Conservation (phyloP, 1,140 invertebrate species). For the Achatina immaculata region DNA sequence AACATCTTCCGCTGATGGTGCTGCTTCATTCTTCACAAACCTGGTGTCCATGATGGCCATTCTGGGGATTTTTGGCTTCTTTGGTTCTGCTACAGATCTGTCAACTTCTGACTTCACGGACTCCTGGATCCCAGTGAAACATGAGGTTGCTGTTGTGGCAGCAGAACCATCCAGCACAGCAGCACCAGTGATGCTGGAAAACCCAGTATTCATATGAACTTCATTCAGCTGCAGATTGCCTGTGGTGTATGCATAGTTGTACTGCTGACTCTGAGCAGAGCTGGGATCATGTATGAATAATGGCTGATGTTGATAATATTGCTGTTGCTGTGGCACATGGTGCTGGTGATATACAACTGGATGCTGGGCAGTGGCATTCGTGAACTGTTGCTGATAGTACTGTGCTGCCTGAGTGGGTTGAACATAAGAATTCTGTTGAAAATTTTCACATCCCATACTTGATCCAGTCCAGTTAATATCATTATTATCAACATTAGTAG, state of each 20-base stretch:
- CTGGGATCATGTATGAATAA: not conserved
- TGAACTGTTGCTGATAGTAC: not conserved
- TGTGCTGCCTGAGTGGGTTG: not conserved
- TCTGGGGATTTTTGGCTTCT: conserved; percentile 12
- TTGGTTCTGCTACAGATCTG: not conserved
- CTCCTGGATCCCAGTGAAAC: not conserved
- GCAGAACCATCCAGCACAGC: not conserved
- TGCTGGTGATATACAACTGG: not conserved
- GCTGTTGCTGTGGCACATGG: not conserved
- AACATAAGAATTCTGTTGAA: not conserved
- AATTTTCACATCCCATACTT: not conserved
- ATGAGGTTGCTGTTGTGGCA: not conserved
- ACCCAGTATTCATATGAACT: not conserved
- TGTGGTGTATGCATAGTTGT: not conserved
- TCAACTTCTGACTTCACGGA: not conserved
- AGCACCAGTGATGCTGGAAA: not conserved
- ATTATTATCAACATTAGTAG: not conserved
- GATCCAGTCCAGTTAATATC: not conserved
- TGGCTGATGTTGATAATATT: not conserved
- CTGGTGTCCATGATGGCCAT: conserved; percentile 28
- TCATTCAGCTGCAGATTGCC: not conserved
- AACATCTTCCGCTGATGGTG: not conserved
- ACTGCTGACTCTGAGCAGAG: not conserved
- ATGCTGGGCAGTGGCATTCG: not conserved
- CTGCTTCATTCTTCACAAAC: conserved; percentile 36